phyloP scores from a whole-genome alignment of 2,113 vertebrate genomes.

The Corynorhinus townsendii region DNA sequence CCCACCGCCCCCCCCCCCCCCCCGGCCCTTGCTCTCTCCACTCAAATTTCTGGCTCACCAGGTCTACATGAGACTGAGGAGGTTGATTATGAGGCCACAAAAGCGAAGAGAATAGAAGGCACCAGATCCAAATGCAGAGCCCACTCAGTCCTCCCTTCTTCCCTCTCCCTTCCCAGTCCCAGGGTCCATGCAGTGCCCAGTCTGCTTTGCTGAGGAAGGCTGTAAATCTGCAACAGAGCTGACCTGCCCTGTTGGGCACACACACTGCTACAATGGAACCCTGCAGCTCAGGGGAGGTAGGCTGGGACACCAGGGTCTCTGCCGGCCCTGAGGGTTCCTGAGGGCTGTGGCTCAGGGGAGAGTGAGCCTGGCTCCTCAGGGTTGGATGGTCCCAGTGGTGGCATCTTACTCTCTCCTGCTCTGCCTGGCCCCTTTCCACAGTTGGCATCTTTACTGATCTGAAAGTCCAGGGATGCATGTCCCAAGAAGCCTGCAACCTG shows the following conservation, averaged over 20 bases:
- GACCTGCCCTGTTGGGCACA: neutral
- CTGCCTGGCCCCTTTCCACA: neutral
- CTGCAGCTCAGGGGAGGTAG: neutral
- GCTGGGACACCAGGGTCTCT: neutral
- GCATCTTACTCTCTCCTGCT: neutral
- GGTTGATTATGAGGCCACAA: neutral
- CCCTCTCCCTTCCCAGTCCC: neutral
- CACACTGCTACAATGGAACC: constrained; percentile 10
- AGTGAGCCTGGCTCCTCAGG: neutral
- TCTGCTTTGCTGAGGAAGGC: neutral
- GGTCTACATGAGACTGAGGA: neutral
- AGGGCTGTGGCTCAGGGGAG: neutral
- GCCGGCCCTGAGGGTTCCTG: fast-evolving
- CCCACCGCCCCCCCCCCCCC: fast-evolving
- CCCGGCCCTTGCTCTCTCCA: fast-evolving
- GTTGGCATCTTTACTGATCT: fast-evolving
- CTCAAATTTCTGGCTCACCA: no score
- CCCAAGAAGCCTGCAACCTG: constrained; percentile 38
- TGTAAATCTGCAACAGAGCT: neutral
- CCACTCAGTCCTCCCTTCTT: neutral
- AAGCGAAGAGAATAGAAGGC: fast-evolving
- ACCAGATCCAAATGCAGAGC: neutral
- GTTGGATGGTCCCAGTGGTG: fast-evolving
- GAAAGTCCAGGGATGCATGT: constrained; percentile 37
- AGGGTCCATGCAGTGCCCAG: neutral